Evolutionary conservation across 2,797 vertebrate species (phyloP).

Genomic region (Etheostoma nigrum): DNA sequence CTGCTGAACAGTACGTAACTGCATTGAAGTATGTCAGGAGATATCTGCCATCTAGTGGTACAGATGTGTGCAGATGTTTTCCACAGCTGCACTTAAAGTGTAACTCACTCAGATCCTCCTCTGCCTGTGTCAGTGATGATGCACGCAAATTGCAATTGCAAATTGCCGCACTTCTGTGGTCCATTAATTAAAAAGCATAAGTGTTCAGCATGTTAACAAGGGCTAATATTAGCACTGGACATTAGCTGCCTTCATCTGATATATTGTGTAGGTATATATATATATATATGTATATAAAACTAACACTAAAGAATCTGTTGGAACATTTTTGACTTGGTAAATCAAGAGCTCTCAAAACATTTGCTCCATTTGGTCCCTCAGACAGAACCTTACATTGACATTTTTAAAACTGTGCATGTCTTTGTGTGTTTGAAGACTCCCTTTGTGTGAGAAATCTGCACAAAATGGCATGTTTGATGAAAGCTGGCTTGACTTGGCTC

Average conservation of each 20-base stretch:
- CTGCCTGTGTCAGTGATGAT: not conserved
- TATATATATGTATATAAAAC: slow-evolving; percentile 28
- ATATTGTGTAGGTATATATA: slow-evolving; percentile 26
- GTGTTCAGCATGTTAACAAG: slow-evolving; percentile 14
- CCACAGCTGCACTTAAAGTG: slow-evolving; percentile 31
- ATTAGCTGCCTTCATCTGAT: slow-evolving; percentile 20
- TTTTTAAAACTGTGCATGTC: not conserved
- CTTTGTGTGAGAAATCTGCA: not conserved
- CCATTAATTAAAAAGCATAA: not conserved
- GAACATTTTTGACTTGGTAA: not conserved
- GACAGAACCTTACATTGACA: not conserved
- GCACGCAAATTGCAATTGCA: not conserved
- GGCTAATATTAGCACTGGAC: slow-evolving; percentile 33
- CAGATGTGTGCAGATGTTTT: slow-evolving; percentile 65
- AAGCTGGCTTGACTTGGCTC: slow-evolving; percentile 29
- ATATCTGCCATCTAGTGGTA: slow-evolving; percentile 74
- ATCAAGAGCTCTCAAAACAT: not conserved
- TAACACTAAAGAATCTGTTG: not conserved
- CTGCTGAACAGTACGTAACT: not conserved
- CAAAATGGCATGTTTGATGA: slow-evolving; percentile 33
- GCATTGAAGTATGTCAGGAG: slow-evolving; percentile 22
- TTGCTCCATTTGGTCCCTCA: not conserved
- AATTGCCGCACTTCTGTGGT: not conserved
- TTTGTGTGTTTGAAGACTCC: not conserved
- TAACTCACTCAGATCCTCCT: not conserved